phyloP scores from a whole-genome alignment of 2,888 invertebrate species.

The Caenorhabditis macrosperma region DNA sequence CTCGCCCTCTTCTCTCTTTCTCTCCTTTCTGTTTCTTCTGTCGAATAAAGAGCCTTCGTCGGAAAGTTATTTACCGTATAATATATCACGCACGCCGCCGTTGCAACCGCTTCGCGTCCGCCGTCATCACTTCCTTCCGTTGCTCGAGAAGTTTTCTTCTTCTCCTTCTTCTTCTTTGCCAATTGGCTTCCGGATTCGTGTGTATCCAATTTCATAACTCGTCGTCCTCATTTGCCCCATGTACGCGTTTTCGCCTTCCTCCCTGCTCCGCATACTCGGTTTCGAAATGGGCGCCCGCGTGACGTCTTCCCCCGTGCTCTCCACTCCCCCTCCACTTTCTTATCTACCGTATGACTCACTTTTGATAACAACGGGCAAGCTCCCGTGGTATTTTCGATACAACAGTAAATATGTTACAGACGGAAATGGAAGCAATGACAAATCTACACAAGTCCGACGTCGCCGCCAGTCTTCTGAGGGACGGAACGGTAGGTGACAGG shows the following conservation, averaged over 20 bases:
- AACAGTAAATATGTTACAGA: not conserved
- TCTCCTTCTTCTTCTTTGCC: not conserved
- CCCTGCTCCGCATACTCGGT: not conserved
- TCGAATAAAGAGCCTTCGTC: not conserved
- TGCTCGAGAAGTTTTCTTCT: not conserved
- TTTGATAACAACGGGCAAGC: not conserved
- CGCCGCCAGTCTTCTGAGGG: too few relatives aligned
- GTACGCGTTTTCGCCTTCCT: not conserved
- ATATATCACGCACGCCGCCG: not conserved
- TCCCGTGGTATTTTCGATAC: not conserved
- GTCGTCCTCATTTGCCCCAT: not conserved
- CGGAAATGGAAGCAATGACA: not conserved
- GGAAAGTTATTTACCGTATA: not conserved
- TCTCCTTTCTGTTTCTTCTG: conserved; percentile 5
- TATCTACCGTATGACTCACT: conserved; percentile 33
- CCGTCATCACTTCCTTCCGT: not conserved
- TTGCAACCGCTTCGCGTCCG: not conserved
- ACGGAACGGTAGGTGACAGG: too few relatives aligned
- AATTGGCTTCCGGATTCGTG: not conserved
- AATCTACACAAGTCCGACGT: too few relatives aligned
- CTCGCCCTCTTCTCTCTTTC: conserved; percentile 5
- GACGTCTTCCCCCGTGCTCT: not conserved
- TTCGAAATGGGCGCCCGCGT: not conserved
- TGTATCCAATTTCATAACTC: conserved; percentile 23
- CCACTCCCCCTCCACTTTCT: not conserved